Evolutionary conservation across 2,113 vertebrate species (phyloP).

Genomic region (Larimichthys polyactis): DNA sequence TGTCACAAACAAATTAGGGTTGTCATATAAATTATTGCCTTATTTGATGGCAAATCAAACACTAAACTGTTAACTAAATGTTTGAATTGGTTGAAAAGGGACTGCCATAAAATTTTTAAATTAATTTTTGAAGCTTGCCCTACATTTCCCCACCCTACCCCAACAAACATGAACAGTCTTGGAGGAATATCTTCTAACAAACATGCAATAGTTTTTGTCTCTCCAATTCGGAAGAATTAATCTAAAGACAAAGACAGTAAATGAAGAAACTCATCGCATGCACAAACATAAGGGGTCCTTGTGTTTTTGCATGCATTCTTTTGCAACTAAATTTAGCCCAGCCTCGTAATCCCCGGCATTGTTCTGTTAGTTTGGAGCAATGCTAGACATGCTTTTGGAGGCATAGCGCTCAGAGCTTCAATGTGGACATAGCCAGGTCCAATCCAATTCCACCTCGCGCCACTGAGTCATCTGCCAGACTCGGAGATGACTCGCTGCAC

Average conservation of each 20-base stretch:
- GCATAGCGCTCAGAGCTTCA: slow-evolving; percentile 31
- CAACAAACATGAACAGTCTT: not conserved
- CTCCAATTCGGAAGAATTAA: not conserved
- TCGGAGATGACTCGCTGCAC: slow-evolving; percentile 78
- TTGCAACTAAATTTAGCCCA: slow-evolving; percentile 70
- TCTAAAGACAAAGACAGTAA: not conserved
- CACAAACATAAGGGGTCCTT: slow-evolving; percentile 9
- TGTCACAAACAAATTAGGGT: slow-evolving; percentile 13
- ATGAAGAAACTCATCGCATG: not conserved
- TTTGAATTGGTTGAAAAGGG: slow-evolving; percentile 5
- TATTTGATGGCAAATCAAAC: slow-evolving; percentile 9
- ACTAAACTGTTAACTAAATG: not conserved
- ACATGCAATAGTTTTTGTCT: not conserved
- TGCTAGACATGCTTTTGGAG: slow-evolving; percentile 60
- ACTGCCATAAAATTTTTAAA: not conserved
- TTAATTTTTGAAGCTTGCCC: slow-evolving; percentile 17
- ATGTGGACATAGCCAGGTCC: slow-evolving; percentile 59
- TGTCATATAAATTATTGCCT: slow-evolving; percentile 8
- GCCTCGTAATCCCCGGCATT: slow-evolving; percentile 72
- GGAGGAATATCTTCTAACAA: not conserved
- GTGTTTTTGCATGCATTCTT: slow-evolving; percentile 56
- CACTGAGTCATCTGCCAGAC: slow-evolving; percentile 68
- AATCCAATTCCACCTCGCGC: slow-evolving; percentile 69
- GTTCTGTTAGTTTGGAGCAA: slow-evolving; percentile 72
- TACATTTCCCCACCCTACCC: slow-evolving; percentile 23